Evolutionary conservation across 2,113 vertebrate genomes (phyloP).

Genomic region (Platanista minor): DNA sequence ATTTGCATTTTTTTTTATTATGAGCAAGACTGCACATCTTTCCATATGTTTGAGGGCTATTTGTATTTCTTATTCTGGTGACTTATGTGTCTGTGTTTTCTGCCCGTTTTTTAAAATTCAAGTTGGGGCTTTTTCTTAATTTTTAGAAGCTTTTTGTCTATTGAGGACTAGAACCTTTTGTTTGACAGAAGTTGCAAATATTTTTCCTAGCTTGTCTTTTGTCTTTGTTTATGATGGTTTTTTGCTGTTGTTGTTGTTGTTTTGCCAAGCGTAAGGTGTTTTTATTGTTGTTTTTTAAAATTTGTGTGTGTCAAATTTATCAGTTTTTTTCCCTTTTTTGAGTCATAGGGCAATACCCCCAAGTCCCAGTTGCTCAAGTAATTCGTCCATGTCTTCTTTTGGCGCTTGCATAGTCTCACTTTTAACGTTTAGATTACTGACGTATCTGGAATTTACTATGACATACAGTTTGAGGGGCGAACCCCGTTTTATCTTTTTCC

Average conservation of each 20-base stretch:
- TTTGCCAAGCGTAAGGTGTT: no score
- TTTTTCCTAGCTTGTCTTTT: not conserved
- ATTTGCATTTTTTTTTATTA: accelerated
- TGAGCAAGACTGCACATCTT: accelerated
- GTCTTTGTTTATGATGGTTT: not conserved
- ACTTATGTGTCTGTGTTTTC: not conserved
- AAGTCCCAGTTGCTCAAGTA: not conserved
- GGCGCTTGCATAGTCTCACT: no score
- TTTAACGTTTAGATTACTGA: not conserved
- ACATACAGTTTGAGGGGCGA: not conserved
- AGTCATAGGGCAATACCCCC: not conserved
- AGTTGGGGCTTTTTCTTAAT: not conserved
- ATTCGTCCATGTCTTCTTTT: not conserved
- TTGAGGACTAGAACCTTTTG: not conserved
- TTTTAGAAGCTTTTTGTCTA: not conserved
- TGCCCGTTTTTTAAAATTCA: not conserved
- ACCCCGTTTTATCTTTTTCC: no score
- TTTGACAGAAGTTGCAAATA: not conserved
- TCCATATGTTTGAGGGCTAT: not conserved
- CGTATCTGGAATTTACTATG: not conserved
- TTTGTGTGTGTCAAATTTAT: not conserved
- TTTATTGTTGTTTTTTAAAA: not conserved
- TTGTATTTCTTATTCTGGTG: not conserved
- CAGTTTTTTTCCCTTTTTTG: not conserved
- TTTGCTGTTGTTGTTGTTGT: not conserved